Conservation (phyloP, 2,888 invertebrate species). For the Pteria penguin region DNA sequence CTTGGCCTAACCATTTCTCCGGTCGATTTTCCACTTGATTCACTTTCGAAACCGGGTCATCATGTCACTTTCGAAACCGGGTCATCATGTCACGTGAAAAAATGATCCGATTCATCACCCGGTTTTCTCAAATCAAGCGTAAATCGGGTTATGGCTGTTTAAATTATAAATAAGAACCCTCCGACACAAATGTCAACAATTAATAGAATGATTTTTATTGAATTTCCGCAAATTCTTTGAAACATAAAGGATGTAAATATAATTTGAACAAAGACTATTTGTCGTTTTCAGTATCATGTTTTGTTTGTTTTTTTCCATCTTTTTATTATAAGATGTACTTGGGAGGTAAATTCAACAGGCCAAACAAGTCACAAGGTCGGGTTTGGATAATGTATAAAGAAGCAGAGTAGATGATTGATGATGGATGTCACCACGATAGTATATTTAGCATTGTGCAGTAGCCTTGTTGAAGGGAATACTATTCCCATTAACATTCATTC, state of each 20-base stretch:
- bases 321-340: not conserved
- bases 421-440: not conserved
- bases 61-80: no score
- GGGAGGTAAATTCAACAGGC: not conserved
- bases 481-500: not conserved
- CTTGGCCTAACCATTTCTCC: no score
- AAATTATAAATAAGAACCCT: not conserved
- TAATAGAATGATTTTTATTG: not conserved
- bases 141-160: not conserved
- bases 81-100: no score
- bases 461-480: not conserved
- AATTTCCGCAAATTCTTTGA: not conserved
- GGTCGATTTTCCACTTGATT: no score
- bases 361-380: not conserved
- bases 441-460: not conserved
- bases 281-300: not conserved
- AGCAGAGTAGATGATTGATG: not conserved
- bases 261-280: not conserved
- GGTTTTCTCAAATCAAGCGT: no score
- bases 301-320: not conserved
- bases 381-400: not conserved
- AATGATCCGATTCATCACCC: no score
- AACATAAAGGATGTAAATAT: not conserved
- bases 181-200: not conserved
- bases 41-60: no score